These are phyloP conservation scores for Aegypius monachus DNA, from an alignment of 2,113 vertebrate genomes.

Conservation along the genomic window DNA sequence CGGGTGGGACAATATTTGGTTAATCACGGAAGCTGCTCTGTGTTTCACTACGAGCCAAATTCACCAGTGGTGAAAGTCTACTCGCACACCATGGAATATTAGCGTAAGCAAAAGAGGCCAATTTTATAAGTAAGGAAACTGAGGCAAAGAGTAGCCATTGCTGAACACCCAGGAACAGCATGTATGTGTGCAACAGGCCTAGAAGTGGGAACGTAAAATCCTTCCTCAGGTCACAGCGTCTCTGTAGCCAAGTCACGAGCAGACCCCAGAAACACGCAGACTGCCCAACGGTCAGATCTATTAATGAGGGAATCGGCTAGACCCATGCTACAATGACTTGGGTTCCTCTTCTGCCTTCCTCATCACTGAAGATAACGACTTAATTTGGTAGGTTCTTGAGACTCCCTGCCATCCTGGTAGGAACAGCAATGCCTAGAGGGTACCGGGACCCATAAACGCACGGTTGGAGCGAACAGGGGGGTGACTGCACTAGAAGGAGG, in stretches of 20 bases:
- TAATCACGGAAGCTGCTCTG: neutral
- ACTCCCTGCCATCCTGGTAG: neutral
- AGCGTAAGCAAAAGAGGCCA: fast-evolving
- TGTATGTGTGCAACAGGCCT: neutral
- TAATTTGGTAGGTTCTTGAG: neutral
- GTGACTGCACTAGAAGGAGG: neutral
- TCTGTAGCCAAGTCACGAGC: neutral
- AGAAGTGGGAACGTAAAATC: neutral
- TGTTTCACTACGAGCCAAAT: neutral
- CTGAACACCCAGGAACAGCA: neutral
- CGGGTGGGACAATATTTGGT: neutral
- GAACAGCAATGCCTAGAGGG: neutral
- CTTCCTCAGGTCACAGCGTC: neutral
- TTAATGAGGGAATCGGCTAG: neutral
- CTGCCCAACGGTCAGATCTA: neutral
- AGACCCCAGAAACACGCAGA: neutral
- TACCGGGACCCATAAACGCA: neutral
- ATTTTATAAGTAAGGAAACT: neutral
- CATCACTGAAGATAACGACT: neutral
- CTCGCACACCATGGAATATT: neutral
- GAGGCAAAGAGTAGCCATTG: neutral
- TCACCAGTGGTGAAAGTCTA: neutral
- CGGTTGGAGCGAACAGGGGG: neutral
- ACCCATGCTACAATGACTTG: neutral
- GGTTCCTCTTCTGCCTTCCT: neutral